A percentile compares a stretch with the other conserved stretches of the same genome.
Evolutionary conservation across 2,888 invertebrate species (phyloP).

Genomic region (Serripes groenlandicus): DNA sequence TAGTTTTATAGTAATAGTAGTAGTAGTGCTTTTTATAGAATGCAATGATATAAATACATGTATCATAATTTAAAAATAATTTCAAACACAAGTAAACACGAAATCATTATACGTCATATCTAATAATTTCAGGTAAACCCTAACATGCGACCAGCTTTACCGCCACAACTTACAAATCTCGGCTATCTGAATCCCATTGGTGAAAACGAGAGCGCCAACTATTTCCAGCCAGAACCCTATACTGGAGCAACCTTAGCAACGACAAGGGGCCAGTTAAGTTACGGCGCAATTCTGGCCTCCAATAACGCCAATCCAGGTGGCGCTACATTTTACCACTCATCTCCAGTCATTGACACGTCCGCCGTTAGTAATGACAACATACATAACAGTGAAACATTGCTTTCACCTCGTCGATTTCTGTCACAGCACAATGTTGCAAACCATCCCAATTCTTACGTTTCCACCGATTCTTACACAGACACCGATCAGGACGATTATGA

Average conservation of each 20-base stretch:
- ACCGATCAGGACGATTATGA: slow-evolving; percentile 55
- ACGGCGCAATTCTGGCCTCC: slow-evolving; percentile 64
- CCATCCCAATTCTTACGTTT: slow-evolving; percentile 28
- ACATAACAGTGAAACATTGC: slow-evolving; percentile 22
- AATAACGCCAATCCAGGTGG: slow-evolving; percentile 20
- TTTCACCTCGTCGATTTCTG: slow-evolving; percentile 27
- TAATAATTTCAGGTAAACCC: slow-evolving; percentile 53
- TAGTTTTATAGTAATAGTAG: too few species aligned
- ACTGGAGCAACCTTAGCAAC: slow-evolving; percentile 32
- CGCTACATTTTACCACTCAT: slow-evolving; percentile 11
- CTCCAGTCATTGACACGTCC: not conserved
- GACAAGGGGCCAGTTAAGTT: slow-evolving; percentile 59
- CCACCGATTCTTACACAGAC: slow-evolving; percentile 22
- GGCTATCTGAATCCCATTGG: slow-evolving; percentile 55
- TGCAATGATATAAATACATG: too few species aligned
- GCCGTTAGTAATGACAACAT: not conserved
- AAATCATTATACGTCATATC: not conserved
- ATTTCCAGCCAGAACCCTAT: slow-evolving; percentile 28
- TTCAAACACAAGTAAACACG: too few species aligned
- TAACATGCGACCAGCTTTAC: slow-evolving; percentile 53
- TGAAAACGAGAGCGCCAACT: slow-evolving; percentile 21
- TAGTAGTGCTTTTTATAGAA: too few species aligned
- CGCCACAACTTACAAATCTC: slow-evolving; percentile 33
- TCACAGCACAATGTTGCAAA: slow-evolving; percentile 11
- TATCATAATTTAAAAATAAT: too few species aligned